A percentile compares a stretch with the other conserved stretches of the same genome.
Conservation (phyloP, 2,888 invertebrate genomes). For the Phaedon cochleariae region DNA sequence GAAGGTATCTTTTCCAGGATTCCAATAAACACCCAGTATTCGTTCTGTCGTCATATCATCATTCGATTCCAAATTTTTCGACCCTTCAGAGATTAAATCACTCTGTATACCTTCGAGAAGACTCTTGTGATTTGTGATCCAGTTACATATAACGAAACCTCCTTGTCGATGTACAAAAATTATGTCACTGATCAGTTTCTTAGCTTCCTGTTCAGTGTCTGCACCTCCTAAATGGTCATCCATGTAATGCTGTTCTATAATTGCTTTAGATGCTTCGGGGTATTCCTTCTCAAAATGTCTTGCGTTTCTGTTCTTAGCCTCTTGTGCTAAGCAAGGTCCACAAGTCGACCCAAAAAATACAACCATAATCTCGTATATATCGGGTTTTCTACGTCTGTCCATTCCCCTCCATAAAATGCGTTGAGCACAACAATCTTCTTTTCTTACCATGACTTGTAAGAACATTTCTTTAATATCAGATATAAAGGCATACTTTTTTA, state of each 20-base stretch:
- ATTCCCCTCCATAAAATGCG: background rate
- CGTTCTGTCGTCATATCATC: background rate
- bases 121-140: background rate
- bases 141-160: background rate
- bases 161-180: background rate
- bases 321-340: too few relatives aligned
- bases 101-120: background rate
- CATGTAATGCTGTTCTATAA: too few relatives aligned
- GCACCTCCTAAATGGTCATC: too few relatives aligned
- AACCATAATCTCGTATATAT: background rate
- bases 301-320: too few relatives aligned
- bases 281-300: too few relatives aligned
- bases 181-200: too few relatives aligned
- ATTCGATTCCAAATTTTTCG: background rate
- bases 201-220: too few relatives aligned
- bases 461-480: conserved; percentile 3
- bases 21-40: background rate
- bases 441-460: background rate
- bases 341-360: too few relatives aligned
- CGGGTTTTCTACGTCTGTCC: background rate
- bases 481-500: conserved; percentile 1
- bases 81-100: background rate
- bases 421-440: background rate
- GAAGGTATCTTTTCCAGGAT: background rate
- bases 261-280: too few relatives aligned